Percentiles rank a stretch among this genome's conserved stretches.
Evolutionary conservation across 2,113 vertebrate genomes (phyloP).

Genomic region (Herpetotheres cachinnans): DNA sequence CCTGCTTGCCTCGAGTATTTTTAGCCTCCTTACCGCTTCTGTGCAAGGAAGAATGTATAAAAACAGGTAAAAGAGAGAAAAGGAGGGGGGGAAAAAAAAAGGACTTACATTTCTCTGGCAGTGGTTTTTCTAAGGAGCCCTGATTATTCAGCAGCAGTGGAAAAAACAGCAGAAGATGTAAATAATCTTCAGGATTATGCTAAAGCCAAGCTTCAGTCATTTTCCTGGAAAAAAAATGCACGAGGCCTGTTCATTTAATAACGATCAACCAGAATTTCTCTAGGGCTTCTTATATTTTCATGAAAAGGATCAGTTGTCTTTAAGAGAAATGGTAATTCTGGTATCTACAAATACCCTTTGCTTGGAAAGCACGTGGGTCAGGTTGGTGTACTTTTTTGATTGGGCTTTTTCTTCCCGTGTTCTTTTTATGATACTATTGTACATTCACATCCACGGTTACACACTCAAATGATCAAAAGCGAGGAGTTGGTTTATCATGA

Average conservation of each 20-base stretch:
- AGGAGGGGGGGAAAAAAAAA: rapidly evolving
- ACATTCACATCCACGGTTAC: background rate
- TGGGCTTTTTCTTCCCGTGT: background rate
- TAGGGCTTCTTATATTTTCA: constrained; percentile 37
- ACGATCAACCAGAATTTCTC: constrained; percentile 25
- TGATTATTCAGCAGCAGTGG: constrained; percentile 35
- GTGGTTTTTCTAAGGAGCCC: background rate
- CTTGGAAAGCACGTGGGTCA: background rate
- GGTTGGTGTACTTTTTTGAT: background rate
- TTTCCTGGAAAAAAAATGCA: background rate
- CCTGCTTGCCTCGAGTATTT: background rate
- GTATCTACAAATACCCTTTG: constrained; percentile 2
- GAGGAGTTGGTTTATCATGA: background rate
- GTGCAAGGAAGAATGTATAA: background rate
- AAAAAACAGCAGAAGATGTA: constrained; percentile 34
- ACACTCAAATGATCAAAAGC: constrained; percentile 32
- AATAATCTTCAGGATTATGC: constrained; percentile 44
- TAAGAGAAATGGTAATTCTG: constrained; percentile 42
- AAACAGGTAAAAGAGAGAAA: background rate
- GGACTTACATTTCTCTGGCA: background rate
- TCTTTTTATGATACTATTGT: background rate
- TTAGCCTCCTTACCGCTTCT: background rate
- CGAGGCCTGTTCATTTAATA: constrained; percentile 5
- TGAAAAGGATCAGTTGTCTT: constrained; percentile 31
- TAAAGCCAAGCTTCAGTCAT: constrained; percentile 48